Conservation (phyloP, 2,113 vertebrate genomes). For the Anseranas semipalmata region DNA sequence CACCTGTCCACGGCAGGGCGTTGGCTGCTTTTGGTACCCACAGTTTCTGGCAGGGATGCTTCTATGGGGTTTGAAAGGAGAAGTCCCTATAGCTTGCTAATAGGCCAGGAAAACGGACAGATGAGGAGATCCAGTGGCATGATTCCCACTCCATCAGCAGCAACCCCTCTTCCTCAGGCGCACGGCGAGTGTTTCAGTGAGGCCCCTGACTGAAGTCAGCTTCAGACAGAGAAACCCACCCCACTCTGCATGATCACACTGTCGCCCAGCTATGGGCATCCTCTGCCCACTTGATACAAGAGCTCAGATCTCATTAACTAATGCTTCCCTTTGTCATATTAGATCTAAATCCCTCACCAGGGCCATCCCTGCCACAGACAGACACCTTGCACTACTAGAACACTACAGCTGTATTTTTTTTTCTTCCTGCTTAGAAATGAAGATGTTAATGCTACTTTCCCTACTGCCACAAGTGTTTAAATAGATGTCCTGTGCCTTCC, state of each 20-base stretch:
- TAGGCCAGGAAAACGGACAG: not conserved
- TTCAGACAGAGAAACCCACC: not conserved
- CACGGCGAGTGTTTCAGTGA: not conserved
- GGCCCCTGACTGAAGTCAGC: not conserved
- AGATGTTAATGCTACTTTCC: not conserved
- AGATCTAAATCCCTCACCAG: not conserved
- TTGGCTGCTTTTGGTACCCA: not conserved
- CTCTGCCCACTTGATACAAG: rapidly evolving
- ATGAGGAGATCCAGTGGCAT: not conserved
- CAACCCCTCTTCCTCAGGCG: not conserved
- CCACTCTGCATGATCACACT: rapidly evolving
- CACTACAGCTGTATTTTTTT: not conserved
- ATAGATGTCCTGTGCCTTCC: not conserved
- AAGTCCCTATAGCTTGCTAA: not conserved
- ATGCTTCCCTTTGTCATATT: not conserved
- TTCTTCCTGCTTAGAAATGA: not conserved
- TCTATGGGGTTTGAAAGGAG: not conserved
- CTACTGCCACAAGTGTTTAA: not conserved
- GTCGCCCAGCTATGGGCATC: not conserved
- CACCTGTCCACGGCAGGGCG: not conserved
- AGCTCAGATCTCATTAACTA: not conserved
- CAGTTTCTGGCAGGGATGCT: not conserved
- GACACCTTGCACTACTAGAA: not conserved
- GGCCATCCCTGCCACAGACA: not conserved
- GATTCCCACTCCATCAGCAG: not conserved